Evolutionary conservation across 2,797 vertebrate genomes (phyloP).

Genomic region (Buceros bicornis): DNA sequence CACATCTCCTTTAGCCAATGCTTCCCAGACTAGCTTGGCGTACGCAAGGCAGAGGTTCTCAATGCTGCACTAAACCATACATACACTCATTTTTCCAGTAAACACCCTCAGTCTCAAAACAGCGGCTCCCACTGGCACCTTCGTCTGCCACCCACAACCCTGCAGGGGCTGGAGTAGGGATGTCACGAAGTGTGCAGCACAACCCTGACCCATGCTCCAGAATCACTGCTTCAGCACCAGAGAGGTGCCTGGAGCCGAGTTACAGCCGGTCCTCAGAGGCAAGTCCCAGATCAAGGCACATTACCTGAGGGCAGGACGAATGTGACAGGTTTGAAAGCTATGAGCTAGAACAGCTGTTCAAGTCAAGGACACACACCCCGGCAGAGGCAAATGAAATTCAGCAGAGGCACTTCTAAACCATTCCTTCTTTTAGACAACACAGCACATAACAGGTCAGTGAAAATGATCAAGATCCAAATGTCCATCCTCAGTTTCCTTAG

Average conservation of each 20-base stretch:
- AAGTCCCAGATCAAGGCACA: not conserved
- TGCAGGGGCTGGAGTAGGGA: not conserved
- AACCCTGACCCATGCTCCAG: not conserved
- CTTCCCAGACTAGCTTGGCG: not conserved
- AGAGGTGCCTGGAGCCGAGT: not conserved
- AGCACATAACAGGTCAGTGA: not conserved
- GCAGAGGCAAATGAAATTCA: not conserved
- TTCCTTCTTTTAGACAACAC: not conserved
- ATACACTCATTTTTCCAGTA: not conserved
- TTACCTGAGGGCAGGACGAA: not conserved
- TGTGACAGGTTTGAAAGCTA: not conserved
- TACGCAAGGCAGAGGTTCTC: not conserved
- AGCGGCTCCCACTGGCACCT: not conserved
- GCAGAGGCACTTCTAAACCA: not conserved
- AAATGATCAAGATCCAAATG: not conserved
- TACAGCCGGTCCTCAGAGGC: not conserved
- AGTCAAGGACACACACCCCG: not conserved
- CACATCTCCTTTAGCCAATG: not conserved
- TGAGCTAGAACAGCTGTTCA: not conserved
- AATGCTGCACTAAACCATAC: fast-evolving
- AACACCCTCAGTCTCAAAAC: not conserved
- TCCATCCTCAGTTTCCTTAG: not conserved
- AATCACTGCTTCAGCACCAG: not conserved
- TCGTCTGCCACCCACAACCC: not conserved
- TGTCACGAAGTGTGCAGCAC: fast-evolving